Evolutionary conservation across 1,140 invertebrate species (phyloP), one percentile per base, ranked within the genome.

Genomic region (Bicyclus anynana): DNA sequence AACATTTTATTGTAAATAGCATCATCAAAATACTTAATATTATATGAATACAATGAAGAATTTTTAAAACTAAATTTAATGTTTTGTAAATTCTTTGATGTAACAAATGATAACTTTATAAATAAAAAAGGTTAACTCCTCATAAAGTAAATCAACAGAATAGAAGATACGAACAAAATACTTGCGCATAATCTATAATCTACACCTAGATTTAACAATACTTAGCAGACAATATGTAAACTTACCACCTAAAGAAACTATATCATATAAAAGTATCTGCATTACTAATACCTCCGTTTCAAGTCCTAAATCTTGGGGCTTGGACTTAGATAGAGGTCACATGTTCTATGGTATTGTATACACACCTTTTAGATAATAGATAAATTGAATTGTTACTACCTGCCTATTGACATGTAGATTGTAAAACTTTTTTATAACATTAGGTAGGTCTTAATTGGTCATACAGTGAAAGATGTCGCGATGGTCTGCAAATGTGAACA

Each of bases 391-490:
- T 84, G 77, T 82, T 84, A 83, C 78, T 84, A 87, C 77, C 80
- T 85, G 82, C 84, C 81, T 80, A 83, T 84, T 84, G 75, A 85
- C 76, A 82, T 72, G 75, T 87, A 84, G 81, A 80, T 79, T 75
- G 65, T 84, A 80, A 76, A 62, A 52, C 47, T 47, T 74, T 77
- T 84, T 79, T 81, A 44, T 44, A 44, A 20, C 7, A 20, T 20
- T 44, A 44, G 29, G 69, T 35, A 35, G 10, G 16, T 38, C 13
- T 6, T 38, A 38, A 38, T 16, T 16, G 9, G 37, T 16, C 37
- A 38, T 38, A 16, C 16, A 16, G 2, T 14, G 37, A 5, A 16
- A 38, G 16, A 38, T 10, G 13, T 14, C 16, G 37, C 10, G 13
- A 38, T 16, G 37, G 4, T 9, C 33, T n/a, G 13, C 7, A 35